Evolutionary conservation across 2,888 invertebrate genomes (phyloP), one percentile per base, ranked within the genome.

Genomic region (Conomelus anceps): DNA sequence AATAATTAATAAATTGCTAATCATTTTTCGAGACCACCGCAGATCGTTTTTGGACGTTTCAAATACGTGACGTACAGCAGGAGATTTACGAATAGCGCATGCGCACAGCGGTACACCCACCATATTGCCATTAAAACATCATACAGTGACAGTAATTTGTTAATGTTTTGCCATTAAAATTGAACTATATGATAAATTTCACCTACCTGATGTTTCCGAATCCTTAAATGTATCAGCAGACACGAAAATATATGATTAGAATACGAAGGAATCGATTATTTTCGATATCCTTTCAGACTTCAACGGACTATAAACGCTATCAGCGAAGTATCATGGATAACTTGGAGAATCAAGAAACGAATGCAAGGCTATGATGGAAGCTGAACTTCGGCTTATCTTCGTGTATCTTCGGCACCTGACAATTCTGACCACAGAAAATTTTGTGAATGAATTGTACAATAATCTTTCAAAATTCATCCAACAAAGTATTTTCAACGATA

Each of bases 81-180:
- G 23, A 86, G 29, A 26, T 29, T 26, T 26, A 13, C 22, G n/a
- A 24, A 24, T 20, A 26, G 29, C 86, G 86, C 86, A 86, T 86
- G 86, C 86, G 86, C 86, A 86, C 24, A 11, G 22, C 22, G 3
- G 13, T 6, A 63, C 63, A 63, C 29, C 86, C 86, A 86, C 86
- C 86, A 86, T 86, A 86, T 86, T 86, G 63, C 63, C 63, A 63
- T 63, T 63, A 63, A 63, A 63, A 63, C 63, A 63, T n/a, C 63
- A n/a, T n/a, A 63, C 63, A n/a, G 63, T 63, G 63, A 63, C 63
- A 63, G 63, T 4, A 63, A n/a, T 63, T 63, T 63, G 7, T n/a
- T n/a, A 63, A 63, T 63, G 63, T 63, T 63, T 63, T 1, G n/a
- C n/a, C 7, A 1, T 63, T 13, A 63, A 63, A 63, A 63, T 63